Evolutionary conservation across 2,113 vertebrate species (phyloP).

Genomic region (Prolemur simus): DNA sequence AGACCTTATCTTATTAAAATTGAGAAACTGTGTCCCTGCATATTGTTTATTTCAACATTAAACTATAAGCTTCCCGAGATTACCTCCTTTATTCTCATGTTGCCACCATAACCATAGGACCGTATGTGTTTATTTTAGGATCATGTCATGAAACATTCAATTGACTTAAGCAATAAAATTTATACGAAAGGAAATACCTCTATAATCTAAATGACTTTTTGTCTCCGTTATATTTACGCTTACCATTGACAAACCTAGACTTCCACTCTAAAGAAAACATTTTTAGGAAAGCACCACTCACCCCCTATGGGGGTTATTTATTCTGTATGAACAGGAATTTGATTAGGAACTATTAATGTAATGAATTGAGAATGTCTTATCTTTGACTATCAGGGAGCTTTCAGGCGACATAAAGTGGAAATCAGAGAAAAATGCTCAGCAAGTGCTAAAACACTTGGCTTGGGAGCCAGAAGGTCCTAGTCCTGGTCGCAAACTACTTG

Average conservation of each 20-base stretch:
- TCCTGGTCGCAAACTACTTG: neutral
- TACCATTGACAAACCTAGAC: neutral
- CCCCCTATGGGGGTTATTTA: neutral
- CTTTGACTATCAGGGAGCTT: neutral
- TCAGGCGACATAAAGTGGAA: neutral
- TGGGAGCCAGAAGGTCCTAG: neutral
- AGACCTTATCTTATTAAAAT: neutral
- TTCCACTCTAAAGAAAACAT: neutral
- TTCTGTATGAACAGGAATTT: neutral
- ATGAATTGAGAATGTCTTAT: neutral
- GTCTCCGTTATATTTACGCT: neutral
- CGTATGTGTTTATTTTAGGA: neutral
- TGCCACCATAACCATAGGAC: neutral
- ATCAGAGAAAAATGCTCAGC: neutral
- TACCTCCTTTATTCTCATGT: neutral
- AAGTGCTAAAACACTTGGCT: neutral
- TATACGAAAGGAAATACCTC: neutral
- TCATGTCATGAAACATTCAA: neutral
- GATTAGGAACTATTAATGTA: neutral
- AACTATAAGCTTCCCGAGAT: neutral
- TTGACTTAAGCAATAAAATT: neutral
- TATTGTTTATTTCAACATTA: neutral
- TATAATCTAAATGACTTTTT: neutral
- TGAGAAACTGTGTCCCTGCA: neutral
- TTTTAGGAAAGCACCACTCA: neutral